Evolutionary conservation across 2,888 invertebrate genomes (phyloP).

Genomic region (Stratiomys singularior): DNA sequence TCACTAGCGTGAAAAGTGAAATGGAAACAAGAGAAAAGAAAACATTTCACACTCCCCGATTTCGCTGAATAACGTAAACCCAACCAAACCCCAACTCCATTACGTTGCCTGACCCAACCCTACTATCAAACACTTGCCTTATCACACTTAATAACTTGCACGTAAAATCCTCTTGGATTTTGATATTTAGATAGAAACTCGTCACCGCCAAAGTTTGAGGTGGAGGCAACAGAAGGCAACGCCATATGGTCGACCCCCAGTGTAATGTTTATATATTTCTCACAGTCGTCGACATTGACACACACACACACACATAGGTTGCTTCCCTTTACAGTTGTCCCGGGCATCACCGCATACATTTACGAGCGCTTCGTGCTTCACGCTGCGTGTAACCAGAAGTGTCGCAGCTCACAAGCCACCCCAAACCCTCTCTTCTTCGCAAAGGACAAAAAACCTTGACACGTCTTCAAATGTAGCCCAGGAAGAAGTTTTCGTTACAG

Average conservation of each 20-base stretch:
- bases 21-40: slow-evolving; percentile 18
- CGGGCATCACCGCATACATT: neutral
- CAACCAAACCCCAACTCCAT: neutral
- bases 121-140: slow-evolving; percentile 15
- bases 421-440: neutral
- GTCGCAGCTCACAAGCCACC: neutral
- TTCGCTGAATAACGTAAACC: neutral
- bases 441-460: slow-evolving; percentile 35
- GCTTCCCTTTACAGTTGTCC: neutral
- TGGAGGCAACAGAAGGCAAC: neutral
- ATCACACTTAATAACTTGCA: slow-evolving; percentile 41
- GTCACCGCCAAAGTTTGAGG: neutral
- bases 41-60: slow-evolving; percentile 19
- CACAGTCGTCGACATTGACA: slow-evolving; percentile 16
- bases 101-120: neutral
- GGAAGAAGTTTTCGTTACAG: slow-evolving; percentile 25
- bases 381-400: neutral
- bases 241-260: slow-evolving; percentile 27
- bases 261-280: slow-evolving; percentile 10
- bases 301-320: neutral
- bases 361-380: neutral
- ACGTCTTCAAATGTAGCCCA: slow-evolving; percentile 27
- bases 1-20: slow-evolving; percentile 9
- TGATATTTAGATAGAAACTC: slow-evolving; percentile 13
- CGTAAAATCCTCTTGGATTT: slow-evolving; percentile 37